Conservation (phyloP, 2,888 invertebrate genomes). For the Celastrina argiolus region DNA sequence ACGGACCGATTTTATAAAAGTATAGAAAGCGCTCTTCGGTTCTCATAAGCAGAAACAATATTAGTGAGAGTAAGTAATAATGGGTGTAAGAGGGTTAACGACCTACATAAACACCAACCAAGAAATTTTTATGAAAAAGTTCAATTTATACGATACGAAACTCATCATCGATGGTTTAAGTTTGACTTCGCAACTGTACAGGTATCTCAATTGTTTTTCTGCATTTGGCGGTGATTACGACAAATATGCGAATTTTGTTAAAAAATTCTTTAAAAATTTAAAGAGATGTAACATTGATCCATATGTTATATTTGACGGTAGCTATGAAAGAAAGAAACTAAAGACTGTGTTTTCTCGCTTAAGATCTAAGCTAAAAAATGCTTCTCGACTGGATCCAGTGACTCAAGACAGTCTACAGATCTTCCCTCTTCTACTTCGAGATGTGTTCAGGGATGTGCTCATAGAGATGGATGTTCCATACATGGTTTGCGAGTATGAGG, state of each 20-base stretch:
- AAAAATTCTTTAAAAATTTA: conserved; percentile 83
- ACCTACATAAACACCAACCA: conserved; percentile 84
- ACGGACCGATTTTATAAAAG: no score
- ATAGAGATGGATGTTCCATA: conserved; percentile 80
- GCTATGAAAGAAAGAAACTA: conserved; percentile 84
- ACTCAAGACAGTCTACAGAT: conserved; percentile 75
- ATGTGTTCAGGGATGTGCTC: conserved; percentile 85
- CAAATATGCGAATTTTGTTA: conserved; percentile 80
- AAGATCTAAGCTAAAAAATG: conserved; percentile 77
- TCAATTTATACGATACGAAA: conserved; percentile 81
- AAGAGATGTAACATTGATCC: conserved; percentile 83
- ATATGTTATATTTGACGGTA: conserved; percentile 89
- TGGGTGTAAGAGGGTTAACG: conserved; percentile 93
- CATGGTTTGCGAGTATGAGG: conserved; percentile 90
- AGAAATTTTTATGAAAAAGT: conserved; percentile 79
- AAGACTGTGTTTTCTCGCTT: conserved; percentile 80
- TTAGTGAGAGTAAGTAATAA: conserved; percentile 33
- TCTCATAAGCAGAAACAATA: background rate
- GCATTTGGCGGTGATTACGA: conserved; percentile 94
- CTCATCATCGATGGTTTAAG: conserved; percentile 90
- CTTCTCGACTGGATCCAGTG: conserved; percentile 75
- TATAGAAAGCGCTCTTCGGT: background rate
- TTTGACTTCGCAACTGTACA: conserved; percentile 84
- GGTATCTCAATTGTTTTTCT: conserved; percentile 77
- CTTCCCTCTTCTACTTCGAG: conserved; percentile 86